Evolutionary conservation across 1,140 invertebrate genomes (phyloP).

Genomic region (Eumeta japonica): DNA sequence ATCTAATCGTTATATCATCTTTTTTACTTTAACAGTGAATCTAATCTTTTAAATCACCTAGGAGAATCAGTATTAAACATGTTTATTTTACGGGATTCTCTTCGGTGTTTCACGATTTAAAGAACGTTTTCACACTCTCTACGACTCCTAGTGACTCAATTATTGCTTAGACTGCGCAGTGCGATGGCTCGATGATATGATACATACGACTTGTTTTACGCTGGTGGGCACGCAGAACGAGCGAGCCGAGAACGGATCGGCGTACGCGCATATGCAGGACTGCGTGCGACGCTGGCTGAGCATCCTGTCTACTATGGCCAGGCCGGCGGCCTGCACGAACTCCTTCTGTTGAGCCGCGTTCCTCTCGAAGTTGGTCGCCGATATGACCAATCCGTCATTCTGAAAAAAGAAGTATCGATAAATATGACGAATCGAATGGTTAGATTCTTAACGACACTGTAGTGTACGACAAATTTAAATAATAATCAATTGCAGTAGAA

Average conservation of each 20-base stretch:
- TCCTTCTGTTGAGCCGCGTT: conserved; percentile 59
- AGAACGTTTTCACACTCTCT: too few relatives aligned
- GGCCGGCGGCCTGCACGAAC: conserved; percentile 55
- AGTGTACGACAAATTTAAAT: background rate
- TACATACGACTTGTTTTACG: conserved; percentile 32
- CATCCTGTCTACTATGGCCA: conserved; percentile 51
- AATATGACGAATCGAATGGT: background rate
- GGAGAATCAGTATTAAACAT: too few relatives aligned
- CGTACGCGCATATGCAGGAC: conserved; percentile 56
- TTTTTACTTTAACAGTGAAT: too few relatives aligned
- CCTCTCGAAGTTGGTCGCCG: conserved; percentile 55
- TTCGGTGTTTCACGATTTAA: too few relatives aligned
- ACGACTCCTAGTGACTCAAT: too few relatives aligned
- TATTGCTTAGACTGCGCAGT: too few relatives aligned
- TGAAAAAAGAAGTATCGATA: conserved; percentile 16
- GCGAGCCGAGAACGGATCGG: conserved; percentile 30
- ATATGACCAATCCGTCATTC: conserved; percentile 60
- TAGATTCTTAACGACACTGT: background rate
- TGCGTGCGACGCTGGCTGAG: conserved; percentile 40
- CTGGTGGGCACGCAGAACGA: conserved; percentile 33
- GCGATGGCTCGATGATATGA: too few relatives aligned
- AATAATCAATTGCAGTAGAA: too few relatives aligned
- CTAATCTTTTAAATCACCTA: too few relatives aligned
- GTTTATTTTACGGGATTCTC: too few relatives aligned
- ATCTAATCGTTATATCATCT: too few relatives aligned